These are phyloP conservation scores for Emmelina monodactyla DNA, from an alignment of 2,888 invertebrate genomes.

Conservation along the genomic window DNA sequence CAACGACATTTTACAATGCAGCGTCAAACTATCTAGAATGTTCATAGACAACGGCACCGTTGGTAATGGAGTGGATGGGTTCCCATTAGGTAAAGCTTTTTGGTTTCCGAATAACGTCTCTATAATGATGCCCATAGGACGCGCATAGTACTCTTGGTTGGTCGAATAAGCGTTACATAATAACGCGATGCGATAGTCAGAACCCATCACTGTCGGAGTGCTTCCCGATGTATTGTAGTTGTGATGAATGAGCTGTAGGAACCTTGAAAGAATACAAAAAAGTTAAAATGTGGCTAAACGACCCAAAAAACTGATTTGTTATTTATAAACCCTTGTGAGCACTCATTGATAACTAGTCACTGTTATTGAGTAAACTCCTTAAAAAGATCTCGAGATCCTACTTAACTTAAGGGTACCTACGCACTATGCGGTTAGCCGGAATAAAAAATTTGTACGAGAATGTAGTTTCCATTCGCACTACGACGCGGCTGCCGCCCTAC, in stretches of 20 bases:
- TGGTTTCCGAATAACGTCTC: conserved; percentile 82
- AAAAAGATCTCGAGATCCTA: too few relatives aligned
- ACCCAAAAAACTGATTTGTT: too few relatives aligned
- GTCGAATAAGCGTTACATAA: conserved; percentile 96
- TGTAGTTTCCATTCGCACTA: too few relatives aligned
- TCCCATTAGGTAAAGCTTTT: conserved; percentile 62
- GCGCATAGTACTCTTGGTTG: conserved; percentile 88
- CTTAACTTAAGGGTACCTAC: too few relatives aligned
- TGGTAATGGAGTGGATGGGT: conserved; percentile 68
- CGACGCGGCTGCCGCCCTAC: too few relatives aligned
- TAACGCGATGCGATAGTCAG: conserved; percentile 89
- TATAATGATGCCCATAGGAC: conserved; percentile 91
- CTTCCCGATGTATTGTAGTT: conserved; percentile 80
- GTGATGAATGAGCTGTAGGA: too few relatives aligned
- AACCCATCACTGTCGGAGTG: conserved; percentile 75
- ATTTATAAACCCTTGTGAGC: too few relatives aligned
- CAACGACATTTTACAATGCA: conserved; percentile 94
- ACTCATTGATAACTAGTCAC: too few relatives aligned
- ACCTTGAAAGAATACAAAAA: conserved; percentile 72
- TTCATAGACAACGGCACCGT: conserved; percentile 92
- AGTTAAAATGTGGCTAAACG: too few relatives aligned
- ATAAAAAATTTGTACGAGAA: too few relatives aligned
- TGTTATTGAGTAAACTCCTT: too few relatives aligned
- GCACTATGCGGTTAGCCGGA: too few relatives aligned
- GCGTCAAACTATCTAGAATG: conserved; percentile 90